These are phyloP conservation scores for Amphipoea lucens DNA, from an alignment of 2,888 invertebrate species.

Conservation along the genomic window DNA sequence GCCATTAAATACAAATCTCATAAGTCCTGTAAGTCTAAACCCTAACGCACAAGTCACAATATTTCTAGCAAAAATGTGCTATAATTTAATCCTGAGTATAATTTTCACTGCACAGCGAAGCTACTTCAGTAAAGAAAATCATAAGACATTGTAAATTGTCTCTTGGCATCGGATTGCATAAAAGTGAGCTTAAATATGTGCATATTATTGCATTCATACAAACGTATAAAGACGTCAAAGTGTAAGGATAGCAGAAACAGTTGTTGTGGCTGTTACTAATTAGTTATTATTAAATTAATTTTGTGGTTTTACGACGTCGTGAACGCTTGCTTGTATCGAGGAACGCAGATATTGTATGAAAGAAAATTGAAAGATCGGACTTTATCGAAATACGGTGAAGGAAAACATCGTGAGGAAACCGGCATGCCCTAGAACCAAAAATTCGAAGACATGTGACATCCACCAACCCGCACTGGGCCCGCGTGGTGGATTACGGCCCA, in stretches of 20 bases:
- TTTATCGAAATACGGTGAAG: background rate
- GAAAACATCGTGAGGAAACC: too few species aligned
- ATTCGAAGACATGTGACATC: too few species aligned
- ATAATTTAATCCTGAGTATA: slow-evolving; percentile 78
- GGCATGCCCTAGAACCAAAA: too few species aligned
- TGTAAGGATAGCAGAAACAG: slow-evolving; percentile 73
- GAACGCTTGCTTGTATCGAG: background rate
- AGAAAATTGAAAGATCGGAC: background rate
- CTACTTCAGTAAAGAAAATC: slow-evolving; percentile 87
- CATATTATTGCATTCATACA: slow-evolving; percentile 86
- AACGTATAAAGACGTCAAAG: slow-evolving; percentile 87
- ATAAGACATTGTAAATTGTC: slow-evolving; percentile 83
- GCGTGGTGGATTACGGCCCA: too few species aligned
- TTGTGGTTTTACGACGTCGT: background rate
- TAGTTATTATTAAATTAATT: slow-evolving; percentile 9
- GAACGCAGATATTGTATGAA: background rate
- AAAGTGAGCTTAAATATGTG: slow-evolving; percentile 85
- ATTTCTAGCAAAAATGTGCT: slow-evolving; percentile 77
- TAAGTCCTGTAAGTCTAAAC: slow-evolving; percentile 44
- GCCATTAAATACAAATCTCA: background rate
- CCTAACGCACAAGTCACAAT: slow-evolving; percentile 71
- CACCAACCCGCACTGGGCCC: too few species aligned
- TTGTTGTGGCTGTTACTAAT: slow-evolving; percentile 16
- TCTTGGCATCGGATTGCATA: slow-evolving; percentile 84
- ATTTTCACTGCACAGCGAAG: slow-evolving; percentile 77